Evolutionary conservation across 2,888 invertebrate species (phyloP), one percentile per base, ranked within the genome.

Genomic region (Cheilosia impressa): DNA sequence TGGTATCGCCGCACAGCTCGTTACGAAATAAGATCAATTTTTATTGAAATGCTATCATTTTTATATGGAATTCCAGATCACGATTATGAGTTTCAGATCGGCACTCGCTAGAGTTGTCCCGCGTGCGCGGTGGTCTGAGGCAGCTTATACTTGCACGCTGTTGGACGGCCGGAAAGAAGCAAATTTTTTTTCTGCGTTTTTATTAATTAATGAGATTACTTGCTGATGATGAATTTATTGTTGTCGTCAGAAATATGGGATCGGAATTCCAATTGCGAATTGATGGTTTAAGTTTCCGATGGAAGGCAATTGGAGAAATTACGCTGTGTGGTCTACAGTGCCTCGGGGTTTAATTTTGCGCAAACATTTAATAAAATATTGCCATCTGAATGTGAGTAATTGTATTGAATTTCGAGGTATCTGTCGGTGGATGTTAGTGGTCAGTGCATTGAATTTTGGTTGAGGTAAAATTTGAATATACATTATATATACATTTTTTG

Each of bases 21-120:
- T 66, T 80, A 71, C 72, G 72, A 77, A 85, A 85, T 77, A 77
- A 85, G 85, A 85, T 85, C 85, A 85, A 81, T 77, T 85, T 85
- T 85, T 85, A 85, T 85, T 85, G 76, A 85, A 85, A 85, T 85
- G 76, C 81, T 76, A 77, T 85, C 22, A 85, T 85, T 85, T 85
- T 85, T 85, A 76, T 77, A 85, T 77, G 72, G 85, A 71, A 71
- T 52, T 72, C 71, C 71, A 60, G 47, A 76, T 66, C 85, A 72
- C 50, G 76, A 68, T 81, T 81, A 85, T 85, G 76, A 85, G 72
- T 77, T 71, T 22, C 47, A 31, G 66, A 65, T 66, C 62, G 71
- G 19, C 24, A 38, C 53, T 53, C n/a, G 0, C 22, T 43, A 41
- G 24, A 13, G 17, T 19, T 10, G 65, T 41, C 27, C 55, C 52